A percentile compares a stretch with the other conserved stretches of the same genome.
Conservation (phyloP, 1,140 invertebrate species). For the Dendrolimus punctatus region DNA sequence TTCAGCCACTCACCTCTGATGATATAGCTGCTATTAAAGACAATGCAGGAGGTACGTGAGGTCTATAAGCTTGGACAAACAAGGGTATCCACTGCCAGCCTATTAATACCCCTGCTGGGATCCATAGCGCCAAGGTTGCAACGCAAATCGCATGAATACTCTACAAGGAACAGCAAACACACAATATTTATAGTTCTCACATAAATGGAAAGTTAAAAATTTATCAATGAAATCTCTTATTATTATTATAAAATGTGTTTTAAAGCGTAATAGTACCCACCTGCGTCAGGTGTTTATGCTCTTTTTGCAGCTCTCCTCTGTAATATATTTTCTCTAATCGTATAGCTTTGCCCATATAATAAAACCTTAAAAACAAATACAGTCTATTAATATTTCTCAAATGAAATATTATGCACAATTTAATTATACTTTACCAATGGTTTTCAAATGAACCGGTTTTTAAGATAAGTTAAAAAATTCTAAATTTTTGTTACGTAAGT, state of each 20-base stretch:
- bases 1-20: slow-evolving; percentile 49
- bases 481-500: too few relatives aligned
- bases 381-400: too few relatives aligned
- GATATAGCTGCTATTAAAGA: slow-evolving; percentile 61
- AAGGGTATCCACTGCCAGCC: slow-evolving; percentile 57
- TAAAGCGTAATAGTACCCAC: slow-evolving; percentile 19
- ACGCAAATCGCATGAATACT: slow-evolving; percentile 49
- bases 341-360: slow-evolving; percentile 55
- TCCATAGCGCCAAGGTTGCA: slow-evolving; percentile 59
- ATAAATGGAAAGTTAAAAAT: too few relatives aligned
- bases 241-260: too few relatives aligned
- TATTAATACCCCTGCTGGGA: slow-evolving; percentile 52
- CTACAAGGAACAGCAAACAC: slow-evolving; percentile 27
- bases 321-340: slow-evolving; percentile 60
- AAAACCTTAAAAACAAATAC: slow-evolving; percentile 31
- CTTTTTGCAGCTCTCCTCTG: slow-evolving; percentile 44
- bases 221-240: too few relatives aligned
- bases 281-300: slow-evolving; percentile 52
- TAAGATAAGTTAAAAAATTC: too few relatives aligned
- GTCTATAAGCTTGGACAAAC: slow-evolving; percentile 40
- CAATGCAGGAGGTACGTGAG: slow-evolving; percentile 50
- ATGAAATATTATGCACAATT: slow-evolving; percentile 3
- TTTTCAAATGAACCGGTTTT: too few relatives aligned
- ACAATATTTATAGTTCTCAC: too few relatives aligned
- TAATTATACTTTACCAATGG: not conserved